Conservation (phyloP, 2,797 vertebrate genomes). For the Anguilla obscura region DNA sequence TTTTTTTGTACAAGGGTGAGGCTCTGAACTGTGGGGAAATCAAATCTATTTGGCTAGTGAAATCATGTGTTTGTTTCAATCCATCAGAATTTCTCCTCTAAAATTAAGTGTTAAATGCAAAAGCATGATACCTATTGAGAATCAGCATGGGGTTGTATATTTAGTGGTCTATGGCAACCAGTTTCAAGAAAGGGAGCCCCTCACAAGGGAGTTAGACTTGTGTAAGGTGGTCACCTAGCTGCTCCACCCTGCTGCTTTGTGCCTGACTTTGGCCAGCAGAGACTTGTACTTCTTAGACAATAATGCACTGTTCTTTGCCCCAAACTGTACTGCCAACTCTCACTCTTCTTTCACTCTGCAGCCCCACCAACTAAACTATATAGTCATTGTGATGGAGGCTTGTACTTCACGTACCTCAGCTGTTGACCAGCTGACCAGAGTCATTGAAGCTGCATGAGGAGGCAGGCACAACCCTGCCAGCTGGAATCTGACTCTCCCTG, state of each 20-base stretch:
- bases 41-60: neutral
- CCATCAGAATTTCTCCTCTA: neutral
- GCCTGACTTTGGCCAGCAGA: neutral
- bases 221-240: neutral
- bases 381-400: too few relatives aligned
- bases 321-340: too few relatives aligned
- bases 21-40: neutral
- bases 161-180: neutral
- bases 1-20: neutral
- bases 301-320: neutral
- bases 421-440: too few relatives aligned
- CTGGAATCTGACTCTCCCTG: neutral
- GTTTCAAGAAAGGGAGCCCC: neutral
- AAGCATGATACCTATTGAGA: conserved; percentile 3
- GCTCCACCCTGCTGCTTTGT: neutral
- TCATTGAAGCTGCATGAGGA: neutral
- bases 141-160: conserved; percentile 2
- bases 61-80: conserved; percentile 3
- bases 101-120: neutral
- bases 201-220: neutral
- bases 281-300: neutral
- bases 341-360: too few relatives aligned
- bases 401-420: too few relatives aligned
- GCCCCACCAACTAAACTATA: too few relatives aligned
- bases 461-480: neutral